Conservation (phyloP, 2,113 vertebrate species). For the Lonchura striata region DNA sequence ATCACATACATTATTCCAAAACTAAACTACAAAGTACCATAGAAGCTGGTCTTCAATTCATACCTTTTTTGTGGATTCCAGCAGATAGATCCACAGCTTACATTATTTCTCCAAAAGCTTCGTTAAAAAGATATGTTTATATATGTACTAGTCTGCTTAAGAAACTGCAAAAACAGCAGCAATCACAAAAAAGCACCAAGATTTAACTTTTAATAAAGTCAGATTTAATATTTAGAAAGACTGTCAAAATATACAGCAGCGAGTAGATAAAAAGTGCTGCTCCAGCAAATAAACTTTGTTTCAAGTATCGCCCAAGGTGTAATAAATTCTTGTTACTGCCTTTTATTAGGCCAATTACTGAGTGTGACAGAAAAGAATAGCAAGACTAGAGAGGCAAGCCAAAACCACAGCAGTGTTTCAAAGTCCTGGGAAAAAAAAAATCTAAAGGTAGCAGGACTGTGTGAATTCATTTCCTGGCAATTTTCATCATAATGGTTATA, state of each 20-base stretch:
- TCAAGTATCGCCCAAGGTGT: constrained; percentile 73
- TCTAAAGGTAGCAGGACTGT: neutral
- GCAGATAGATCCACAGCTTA: constrained; percentile 28
- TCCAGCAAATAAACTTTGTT: constrained; percentile 78
- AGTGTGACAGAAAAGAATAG: constrained; percentile 40
- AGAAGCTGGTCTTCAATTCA: constrained; percentile 51
- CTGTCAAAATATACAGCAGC: constrained; percentile 68
- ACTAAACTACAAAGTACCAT: constrained; percentile 37
- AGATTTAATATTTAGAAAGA: constrained; percentile 71
- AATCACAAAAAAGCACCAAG: constrained; percentile 35
- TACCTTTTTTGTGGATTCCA: constrained; percentile 38
- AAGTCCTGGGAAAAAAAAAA: neutral
- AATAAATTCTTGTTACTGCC: constrained; percentile 75
- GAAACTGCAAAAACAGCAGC: constrained; percentile 39
- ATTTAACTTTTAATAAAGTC: constrained; percentile 72
- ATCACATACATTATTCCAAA: constrained; percentile 52
- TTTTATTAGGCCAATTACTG: constrained; percentile 77
- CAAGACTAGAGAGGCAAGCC: constrained; percentile 21
- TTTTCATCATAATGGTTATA: constrained; percentile 29
- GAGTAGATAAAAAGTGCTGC: constrained; percentile 68
- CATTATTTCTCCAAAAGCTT: constrained; percentile 45
- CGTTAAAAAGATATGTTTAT: constrained; percentile 29
- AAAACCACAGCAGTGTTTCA: constrained; percentile 26
- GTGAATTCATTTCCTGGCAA: constrained; percentile 23
- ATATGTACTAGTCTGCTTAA: neutral